phyloP scores from a whole-genome alignment of 2,888 invertebrate genomes.

The Byasa hedistus region DNA sequence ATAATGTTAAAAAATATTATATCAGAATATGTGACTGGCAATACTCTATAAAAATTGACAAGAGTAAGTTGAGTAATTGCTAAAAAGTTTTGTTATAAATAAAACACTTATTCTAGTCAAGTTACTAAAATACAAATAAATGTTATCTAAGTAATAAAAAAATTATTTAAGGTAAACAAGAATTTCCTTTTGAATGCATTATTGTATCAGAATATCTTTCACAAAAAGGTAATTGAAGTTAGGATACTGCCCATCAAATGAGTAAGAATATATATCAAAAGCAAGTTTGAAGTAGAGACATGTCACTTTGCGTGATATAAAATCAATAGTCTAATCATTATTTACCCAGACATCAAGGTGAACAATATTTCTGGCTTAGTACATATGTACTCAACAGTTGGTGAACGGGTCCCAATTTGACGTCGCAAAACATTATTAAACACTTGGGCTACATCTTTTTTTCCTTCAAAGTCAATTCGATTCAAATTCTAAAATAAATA shows the following conservation, averaged over 20 bases:
- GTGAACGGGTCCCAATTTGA: constrained; percentile 98
- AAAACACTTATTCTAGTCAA: too few relatives aligned
- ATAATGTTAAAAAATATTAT: too few relatives aligned
- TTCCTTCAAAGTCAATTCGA: constrained; percentile 92
- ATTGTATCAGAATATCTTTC: background rate
- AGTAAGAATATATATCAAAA: too few relatives aligned
- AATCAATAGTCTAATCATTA: constrained; percentile 32
- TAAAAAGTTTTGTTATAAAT: too few relatives aligned
- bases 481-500: constrained; percentile 80
- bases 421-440: constrained; percentile 99
- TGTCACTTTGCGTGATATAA: constrained; percentile 5
- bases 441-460: constrained; percentile 99
- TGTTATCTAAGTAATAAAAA: too few relatives aligned
- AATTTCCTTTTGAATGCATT: background rate
- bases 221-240: too few relatives aligned
- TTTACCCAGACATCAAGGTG: constrained; percentile 96
- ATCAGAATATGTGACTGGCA: too few relatives aligned
- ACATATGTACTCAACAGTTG: constrained; percentile 99
- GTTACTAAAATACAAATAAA: too few relatives aligned
- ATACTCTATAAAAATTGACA: too few relatives aligned
- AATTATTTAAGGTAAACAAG: too few relatives aligned
- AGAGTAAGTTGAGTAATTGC: too few relatives aligned
- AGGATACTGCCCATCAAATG: too few relatives aligned
- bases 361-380: constrained; percentile 98
- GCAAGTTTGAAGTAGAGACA: constrained; percentile 10